phyloP scores from a whole-genome alignment of 1,140 invertebrate genomes.

The Drosophila melanogaster region DNA sequence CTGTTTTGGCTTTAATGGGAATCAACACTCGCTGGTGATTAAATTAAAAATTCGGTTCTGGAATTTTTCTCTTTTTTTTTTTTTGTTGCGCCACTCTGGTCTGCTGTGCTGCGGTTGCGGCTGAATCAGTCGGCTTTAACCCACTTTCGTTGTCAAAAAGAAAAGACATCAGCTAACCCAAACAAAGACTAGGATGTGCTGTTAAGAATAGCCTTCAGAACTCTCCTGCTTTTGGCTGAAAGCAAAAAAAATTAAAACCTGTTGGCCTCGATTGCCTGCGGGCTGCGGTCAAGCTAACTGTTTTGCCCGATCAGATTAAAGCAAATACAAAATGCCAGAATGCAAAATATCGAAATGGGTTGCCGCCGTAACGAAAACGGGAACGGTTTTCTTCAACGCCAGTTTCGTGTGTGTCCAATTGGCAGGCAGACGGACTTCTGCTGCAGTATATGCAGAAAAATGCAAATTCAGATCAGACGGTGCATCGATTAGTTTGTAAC shows the following conservation, averaged over 20 bases:
- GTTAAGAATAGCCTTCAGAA: conserved; percentile 45
- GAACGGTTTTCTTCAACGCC: conserved; percentile 51
- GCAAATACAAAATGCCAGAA: conserved; percentile 60
- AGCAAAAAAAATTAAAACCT: conserved; percentile 41
- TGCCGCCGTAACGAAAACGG: conserved; percentile 28
- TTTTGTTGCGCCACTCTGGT: no score
- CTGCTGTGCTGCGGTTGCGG: conserved; percentile 7
- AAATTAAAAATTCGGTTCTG: conserved; percentile 54
- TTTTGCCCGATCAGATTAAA: conserved; percentile 68
- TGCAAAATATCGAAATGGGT: conserved; percentile 67
- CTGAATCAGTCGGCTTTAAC: conserved; percentile 37
- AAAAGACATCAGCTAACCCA: conserved; percentile 26
- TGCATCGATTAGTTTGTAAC: conserved; percentile 61
- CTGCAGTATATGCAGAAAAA: conserved; percentile 1
- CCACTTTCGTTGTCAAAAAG: conserved; percentile 38
- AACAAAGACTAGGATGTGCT: conserved; percentile 21
- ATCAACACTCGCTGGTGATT: conserved; percentile 43
- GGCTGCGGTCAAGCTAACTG: conserved; percentile 72
- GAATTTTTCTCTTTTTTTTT: no score
- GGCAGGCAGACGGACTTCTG: background rate
- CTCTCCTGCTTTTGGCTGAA: conserved; percentile 29
- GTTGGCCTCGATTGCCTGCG: conserved; percentile 64
- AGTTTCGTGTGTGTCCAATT: conserved; percentile 24
- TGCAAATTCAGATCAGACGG: conserved; percentile 31
- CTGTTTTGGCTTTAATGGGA: conserved; percentile 44